Evolutionary conservation across 2,113 vertebrate genomes (phyloP).

Genomic region (Embiotoca jacksoni): DNA sequence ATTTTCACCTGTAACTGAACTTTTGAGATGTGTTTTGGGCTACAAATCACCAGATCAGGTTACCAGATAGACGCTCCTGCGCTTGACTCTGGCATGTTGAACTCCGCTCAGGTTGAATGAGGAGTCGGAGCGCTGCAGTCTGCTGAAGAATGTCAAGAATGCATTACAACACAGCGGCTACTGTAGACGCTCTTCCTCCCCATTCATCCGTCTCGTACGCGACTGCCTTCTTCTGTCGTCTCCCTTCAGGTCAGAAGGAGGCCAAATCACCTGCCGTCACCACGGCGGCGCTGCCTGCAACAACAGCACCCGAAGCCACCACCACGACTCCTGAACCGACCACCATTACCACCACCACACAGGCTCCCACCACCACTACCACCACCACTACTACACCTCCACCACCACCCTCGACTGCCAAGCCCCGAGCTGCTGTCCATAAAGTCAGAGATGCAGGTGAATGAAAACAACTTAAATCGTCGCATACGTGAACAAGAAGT

Average conservation of each 20-base stretch:
- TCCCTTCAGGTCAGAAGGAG: slow-evolving; percentile 79
- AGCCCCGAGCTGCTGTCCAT: slow-evolving; percentile 78
- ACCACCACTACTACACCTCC: slow-evolving; percentile 51
- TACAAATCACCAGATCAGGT: slow-evolving; percentile 21
- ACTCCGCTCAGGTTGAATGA: slow-evolving; percentile 42
- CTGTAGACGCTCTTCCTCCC: slow-evolving; percentile 61
- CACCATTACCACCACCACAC: slow-evolving; percentile 59
- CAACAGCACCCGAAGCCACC: slow-evolving; percentile 72
- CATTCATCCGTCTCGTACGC: slow-evolving; percentile 14
- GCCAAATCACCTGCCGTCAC: slow-evolving; percentile 55
- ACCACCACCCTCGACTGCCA: slow-evolving; percentile 75
- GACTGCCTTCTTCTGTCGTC: slow-evolving; percentile 44
- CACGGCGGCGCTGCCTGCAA: slow-evolving; percentile 57
- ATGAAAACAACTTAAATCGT: slow-evolving; percentile 4
- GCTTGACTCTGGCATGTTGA: slow-evolving; percentile 42
- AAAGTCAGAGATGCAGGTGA: slow-evolving; percentile 89
- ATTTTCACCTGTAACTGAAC: neutral
- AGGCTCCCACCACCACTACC: slow-evolving; percentile 51
- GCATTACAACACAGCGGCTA: slow-evolving; percentile 61
- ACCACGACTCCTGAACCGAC: slow-evolving; percentile 67
- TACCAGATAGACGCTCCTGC: neutral
- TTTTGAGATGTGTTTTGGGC: neutral
- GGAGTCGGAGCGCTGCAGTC: slow-evolving; percentile 30
- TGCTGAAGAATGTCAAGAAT: slow-evolving; percentile 71
- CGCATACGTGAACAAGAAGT: slow-evolving; percentile 13